Conservation (phyloP, 2,113 vertebrate genomes). For the Rhynchomys soricoides region DNA sequence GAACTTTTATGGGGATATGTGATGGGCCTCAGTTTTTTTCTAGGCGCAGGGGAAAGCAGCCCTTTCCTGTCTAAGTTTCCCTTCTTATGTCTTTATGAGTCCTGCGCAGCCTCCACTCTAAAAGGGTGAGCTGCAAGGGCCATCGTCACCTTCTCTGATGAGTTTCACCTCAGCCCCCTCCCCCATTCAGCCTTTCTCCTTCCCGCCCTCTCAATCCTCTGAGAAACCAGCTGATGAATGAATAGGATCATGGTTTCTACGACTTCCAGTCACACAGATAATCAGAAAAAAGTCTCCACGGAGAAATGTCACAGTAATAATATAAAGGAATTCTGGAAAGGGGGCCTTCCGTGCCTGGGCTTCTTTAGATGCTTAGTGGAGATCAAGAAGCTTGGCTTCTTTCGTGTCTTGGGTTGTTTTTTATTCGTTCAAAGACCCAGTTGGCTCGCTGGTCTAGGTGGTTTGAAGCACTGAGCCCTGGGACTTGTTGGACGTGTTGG, state of each 20-base stretch:
- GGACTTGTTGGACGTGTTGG: too few species aligned
- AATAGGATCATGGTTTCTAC: background rate
- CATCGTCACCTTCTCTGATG: accelerated
- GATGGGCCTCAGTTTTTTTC: background rate
- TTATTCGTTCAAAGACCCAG: background rate
- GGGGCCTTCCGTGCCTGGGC: background rate
- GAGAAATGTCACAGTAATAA: background rate
- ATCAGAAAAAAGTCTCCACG: background rate
- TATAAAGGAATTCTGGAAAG: background rate
- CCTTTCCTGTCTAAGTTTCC: constrained; percentile 32
- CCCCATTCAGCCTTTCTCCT: background rate
- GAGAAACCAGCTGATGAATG: background rate
- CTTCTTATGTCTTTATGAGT: background rate
- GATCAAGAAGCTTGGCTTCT: background rate
- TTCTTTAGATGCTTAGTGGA: background rate
- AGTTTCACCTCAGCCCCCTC: background rate
- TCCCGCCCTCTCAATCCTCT: background rate
- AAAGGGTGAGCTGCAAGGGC: background rate
- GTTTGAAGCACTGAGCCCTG: background rate
- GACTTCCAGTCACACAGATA: background rate
- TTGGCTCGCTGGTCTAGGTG: background rate
- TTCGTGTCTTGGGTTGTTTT: background rate
- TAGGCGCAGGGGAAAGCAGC: background rate
- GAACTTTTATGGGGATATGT: background rate
- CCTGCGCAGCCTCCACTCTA: background rate